These are phyloP conservation scores for Parazoanthus atlanticus DNA, from an alignment of 92 coral and sea anemone genomes.

Conservation along the genomic window DNA sequence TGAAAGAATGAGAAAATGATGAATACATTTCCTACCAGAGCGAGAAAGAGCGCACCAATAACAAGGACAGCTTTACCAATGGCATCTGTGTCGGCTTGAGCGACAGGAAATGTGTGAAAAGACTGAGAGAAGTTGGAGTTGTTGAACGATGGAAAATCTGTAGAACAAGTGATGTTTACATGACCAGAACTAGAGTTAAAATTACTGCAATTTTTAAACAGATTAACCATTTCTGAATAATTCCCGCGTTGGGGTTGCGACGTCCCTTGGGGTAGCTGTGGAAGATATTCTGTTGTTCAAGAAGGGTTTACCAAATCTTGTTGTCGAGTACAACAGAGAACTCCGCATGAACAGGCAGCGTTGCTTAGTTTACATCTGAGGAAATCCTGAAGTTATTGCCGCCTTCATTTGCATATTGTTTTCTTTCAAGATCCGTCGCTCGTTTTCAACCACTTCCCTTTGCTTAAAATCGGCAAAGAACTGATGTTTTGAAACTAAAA, in stretches of 20 bases:
- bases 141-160: not conserved
- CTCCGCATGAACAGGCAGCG: not conserved
- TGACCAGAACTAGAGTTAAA: not conserved
- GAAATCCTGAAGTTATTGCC: not conserved
- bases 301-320: not conserved
- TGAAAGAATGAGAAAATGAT: conserved; percentile 56
- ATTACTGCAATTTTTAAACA: not conserved
- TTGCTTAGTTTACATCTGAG: not conserved
- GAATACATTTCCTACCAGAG: conserved; percentile 59
- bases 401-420: conserved; percentile 19
- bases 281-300: not conserved
- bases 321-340: not conserved
- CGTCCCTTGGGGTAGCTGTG: not conserved
- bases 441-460: not conserved
- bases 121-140: not conserved
- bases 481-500: not conserved
- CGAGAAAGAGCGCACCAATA: conserved; percentile 1
- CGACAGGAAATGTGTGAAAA: not conserved
- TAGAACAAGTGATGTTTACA: not conserved
- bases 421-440: not conserved
- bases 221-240: not conserved
- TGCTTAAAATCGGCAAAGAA: not conserved
- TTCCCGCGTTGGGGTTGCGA: not conserved
- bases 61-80: conserved; percentile 21
- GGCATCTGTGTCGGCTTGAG: conserved; percentile 8